phyloP scores from a whole-genome alignment of 2,113 vertebrate species.

The Osmerus eperlanus region DNA sequence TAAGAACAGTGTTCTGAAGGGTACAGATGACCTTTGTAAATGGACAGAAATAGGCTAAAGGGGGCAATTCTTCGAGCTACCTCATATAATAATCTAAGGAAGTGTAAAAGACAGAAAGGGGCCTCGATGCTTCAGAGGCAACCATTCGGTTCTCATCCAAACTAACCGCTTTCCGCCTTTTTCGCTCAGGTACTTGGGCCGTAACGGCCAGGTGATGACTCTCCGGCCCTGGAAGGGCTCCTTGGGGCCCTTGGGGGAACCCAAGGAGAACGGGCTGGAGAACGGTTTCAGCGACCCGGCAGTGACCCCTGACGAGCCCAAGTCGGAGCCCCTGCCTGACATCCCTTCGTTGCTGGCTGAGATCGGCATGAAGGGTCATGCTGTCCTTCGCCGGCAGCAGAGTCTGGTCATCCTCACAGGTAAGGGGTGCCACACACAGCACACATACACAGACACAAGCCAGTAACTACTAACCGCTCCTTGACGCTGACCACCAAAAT shows the following conservation, averaged over 20 bases:
- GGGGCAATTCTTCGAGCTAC: neutral
- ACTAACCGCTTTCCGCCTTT: neutral
- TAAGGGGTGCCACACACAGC: slow-evolving; percentile 17
- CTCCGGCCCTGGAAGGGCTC: slow-evolving; percentile 55
- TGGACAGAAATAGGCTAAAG: too few relatives aligned
- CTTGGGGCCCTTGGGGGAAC: slow-evolving; percentile 8
- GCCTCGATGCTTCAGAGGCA: neutral
- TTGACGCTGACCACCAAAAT: too few relatives aligned
- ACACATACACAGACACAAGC: neutral
- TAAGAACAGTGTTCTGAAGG: too few relatives aligned
- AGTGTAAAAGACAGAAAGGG: too few relatives aligned
- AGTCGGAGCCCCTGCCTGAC: slow-evolving; percentile 60
- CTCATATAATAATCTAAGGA: neutral
- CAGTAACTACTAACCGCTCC: too few relatives aligned
- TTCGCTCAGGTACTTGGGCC: slow-evolving; percentile 55
- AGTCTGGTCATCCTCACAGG: slow-evolving; percentile 72
- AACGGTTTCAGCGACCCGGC: slow-evolving; percentile 47
- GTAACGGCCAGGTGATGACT: slow-evolving; percentile 19
- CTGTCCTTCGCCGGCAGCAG: slow-evolving; percentile 56
- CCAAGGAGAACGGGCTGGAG: slow-evolving; percentile 50
- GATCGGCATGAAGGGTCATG: slow-evolving; percentile 38
- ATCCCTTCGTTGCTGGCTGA: slow-evolving; percentile 40
- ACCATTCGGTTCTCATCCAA: neutral
- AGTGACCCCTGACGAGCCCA: slow-evolving; percentile 57
- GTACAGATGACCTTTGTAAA: too few relatives aligned